Base-by-base conservation (phyloP, 2,888 invertebrate genomes). In the Augiades crinisus region DNA sequence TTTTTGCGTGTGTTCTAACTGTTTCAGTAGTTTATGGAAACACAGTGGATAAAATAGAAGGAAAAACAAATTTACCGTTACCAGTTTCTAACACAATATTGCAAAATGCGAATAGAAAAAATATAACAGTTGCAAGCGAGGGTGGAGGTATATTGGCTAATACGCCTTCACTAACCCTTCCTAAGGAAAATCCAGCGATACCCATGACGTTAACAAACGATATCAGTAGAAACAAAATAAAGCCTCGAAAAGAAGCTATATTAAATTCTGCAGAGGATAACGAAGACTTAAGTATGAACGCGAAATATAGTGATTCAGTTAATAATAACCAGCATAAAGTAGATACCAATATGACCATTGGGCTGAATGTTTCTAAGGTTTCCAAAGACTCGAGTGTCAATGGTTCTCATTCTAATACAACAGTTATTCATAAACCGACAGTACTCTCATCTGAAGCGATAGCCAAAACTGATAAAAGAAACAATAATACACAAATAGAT, bases 381-480 rank as follows among this genome's bases (percentile, higher is more conserved):
- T 46, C 24, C 55, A 59, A 1, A 6, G 31, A 21, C 6, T 2
- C 16, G 1, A 33, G 5, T 33, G 2, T 12, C 4, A 13, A 21
- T 5, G 34, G 6, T 21, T 7, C 38, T 38, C 6, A 0, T 21
- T 8, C 43, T 12, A 69, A 64, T 57, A 55, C 38, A 43, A 66
- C 60, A 6, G 55, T 58, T 59, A 40, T 53, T 17, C 79, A 76
- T 46, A 87, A 88, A 49, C 87, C 87, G 27, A 45, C 61, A 36
- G 54, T 78, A 31, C 54, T 82, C 40, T 78, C 77, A 17, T 74
- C 71, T 60, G 78, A 82, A 58, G 65, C 65, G 22, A 62, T 81
- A 37, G 70, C 63, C 30, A 75, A 70, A 49, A 62, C 65, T 57
- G 70, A 67, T 38, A 58, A 62, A 58, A 56, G 63, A 7, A 57